phyloP scores from a whole-genome alignment of 1,140 invertebrate genomes.

The Diplogasteroides magnus region DNA sequence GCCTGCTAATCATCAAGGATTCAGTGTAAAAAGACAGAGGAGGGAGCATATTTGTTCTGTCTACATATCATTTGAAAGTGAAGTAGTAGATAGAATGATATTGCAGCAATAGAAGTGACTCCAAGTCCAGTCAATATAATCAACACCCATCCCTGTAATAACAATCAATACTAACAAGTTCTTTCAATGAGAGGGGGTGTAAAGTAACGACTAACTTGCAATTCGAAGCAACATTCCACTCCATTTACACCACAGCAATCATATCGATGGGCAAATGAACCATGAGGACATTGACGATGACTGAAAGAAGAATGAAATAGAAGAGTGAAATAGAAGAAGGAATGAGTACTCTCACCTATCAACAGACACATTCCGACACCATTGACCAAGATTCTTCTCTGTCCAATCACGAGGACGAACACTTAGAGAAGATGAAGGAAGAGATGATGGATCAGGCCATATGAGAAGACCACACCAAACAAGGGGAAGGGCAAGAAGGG shows the following conservation, averaged over 20 bases:
- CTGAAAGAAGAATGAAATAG: constrained; percentile 25
- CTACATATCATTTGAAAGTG: not conserved
- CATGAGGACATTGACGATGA: constrained; percentile 40
- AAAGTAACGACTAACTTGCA: not conserved
- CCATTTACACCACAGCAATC: constrained; percentile 1
- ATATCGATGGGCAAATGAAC: constrained; percentile 40
- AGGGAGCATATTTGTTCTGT: not conserved
- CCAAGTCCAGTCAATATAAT: not conserved
- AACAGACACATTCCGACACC: constrained; percentile 38
- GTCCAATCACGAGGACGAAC: constrained; percentile 15
- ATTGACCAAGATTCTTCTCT: constrained; percentile 40
- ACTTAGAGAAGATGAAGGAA: not conserved
- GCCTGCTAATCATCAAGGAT: too few species aligned
- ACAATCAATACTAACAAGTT: not conserved
- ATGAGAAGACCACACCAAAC: not conserved
- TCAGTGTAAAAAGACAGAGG: not conserved
- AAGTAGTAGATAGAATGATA: not conserved
- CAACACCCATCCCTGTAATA: not conserved
- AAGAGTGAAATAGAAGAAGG: constrained; percentile 6
- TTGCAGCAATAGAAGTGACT: not conserved
- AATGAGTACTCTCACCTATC: constrained; percentile 18
- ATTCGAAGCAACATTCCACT: not conserved
- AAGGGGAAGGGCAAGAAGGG: not conserved
- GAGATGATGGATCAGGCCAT: not conserved
- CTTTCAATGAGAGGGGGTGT: not conserved